phyloP scores from a whole-genome alignment of 2,797 vertebrate genomes.

The Gymnothorax javanicus region DNA sequence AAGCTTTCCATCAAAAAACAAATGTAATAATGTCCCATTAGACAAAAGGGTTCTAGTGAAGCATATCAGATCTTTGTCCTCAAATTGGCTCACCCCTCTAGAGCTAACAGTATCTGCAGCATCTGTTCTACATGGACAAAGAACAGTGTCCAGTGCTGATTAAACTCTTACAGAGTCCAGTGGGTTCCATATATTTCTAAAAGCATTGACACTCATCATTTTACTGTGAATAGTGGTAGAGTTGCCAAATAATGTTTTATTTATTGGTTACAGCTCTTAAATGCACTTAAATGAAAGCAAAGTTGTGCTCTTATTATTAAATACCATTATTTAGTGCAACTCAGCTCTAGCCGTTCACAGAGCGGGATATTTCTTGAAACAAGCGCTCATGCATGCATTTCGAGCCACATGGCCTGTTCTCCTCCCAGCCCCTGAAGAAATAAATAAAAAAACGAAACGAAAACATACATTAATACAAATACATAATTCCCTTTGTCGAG shows the following conservation, averaged over 20 bases:
- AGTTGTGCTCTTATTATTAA: neutral
- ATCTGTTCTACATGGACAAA: no score
- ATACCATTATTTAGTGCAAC: no score
- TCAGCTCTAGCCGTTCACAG: neutral
- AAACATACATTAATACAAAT: neutral
- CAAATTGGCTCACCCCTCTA: neutral
- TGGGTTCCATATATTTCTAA: no score
- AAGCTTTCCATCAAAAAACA: neutral
- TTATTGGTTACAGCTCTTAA: neutral
- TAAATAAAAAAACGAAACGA: no score
- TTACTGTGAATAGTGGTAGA: neutral
- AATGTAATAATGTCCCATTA: neutral
- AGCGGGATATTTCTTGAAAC: neutral
- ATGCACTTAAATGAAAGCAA: neutral
- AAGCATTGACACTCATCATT: neutral
- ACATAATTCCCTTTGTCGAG: neutral
- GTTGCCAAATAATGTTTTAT: neutral
- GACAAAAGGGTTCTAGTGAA: neutral
- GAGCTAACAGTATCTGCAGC: neutral
- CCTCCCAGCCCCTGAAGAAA: neutral
- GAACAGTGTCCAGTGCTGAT: no score
- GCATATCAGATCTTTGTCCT: neutral
- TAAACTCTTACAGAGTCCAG: no score
- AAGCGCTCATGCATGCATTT: neutral
- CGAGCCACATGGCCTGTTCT: neutral